phyloP scores from a whole-genome alignment of 2,113 vertebrate genomes.

The Corythaixoides concolor region DNA sequence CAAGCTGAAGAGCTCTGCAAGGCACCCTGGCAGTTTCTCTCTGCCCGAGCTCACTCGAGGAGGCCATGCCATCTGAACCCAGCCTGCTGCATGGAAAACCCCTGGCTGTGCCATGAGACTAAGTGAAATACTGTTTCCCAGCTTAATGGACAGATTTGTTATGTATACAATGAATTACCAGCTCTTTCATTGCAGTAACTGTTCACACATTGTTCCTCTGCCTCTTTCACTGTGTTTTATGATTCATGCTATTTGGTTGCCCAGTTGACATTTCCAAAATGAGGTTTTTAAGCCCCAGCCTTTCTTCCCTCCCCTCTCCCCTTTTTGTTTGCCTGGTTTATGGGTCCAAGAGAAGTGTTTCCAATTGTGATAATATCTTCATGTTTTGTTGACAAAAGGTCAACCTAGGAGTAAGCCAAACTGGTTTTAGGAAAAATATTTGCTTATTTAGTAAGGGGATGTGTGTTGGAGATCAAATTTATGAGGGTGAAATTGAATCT shows the following conservation, averaged over 20 bases:
- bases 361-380: slow-evolving; percentile 34
- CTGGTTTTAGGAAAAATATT: slow-evolving; percentile 57
- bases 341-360: slow-evolving; percentile 36
- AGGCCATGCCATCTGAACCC: neutral
- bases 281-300: neutral
- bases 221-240: slow-evolving; percentile 21
- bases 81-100: neutral
- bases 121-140: neutral
- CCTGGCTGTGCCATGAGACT: neutral
- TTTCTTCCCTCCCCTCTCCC: neutral
- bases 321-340: slow-evolving; percentile 34
- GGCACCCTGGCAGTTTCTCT: neutral
- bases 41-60: rapidly evolving
- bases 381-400: slow-evolving; percentile 60
- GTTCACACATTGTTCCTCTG: slow-evolving; percentile 38
- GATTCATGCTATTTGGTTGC: slow-evolving; percentile 38
- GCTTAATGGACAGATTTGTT: slow-evolving; percentile 1
- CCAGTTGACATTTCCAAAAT: slow-evolving; percentile 41
- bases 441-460: slow-evolving; percentile 57
- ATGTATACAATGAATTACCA: slow-evolving; percentile 30
- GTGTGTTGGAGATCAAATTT: slow-evolving; percentile 56
- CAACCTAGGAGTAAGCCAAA: slow-evolving; percentile 53
- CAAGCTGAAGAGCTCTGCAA: neutral
- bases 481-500: slow-evolving; percentile 57
- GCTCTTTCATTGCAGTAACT: slow-evolving; percentile 6